Conservation (phyloP, 2,113 vertebrate genomes). For the Gallinago paraguaiae region DNA sequence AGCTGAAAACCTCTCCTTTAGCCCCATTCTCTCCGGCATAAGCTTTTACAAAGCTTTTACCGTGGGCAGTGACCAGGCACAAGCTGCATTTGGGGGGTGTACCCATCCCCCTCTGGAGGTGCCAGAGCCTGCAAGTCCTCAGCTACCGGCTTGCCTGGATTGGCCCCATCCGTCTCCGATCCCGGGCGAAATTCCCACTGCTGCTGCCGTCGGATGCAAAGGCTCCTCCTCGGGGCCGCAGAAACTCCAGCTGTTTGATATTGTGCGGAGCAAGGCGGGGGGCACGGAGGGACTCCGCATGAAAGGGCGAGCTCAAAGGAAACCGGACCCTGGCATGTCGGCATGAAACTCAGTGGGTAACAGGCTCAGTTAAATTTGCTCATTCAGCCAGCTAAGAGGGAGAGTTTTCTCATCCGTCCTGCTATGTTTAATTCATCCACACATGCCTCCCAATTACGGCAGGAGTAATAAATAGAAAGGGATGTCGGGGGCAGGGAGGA, state of each 20-base stretch:
- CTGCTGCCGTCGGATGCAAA: slow-evolving; percentile 32
- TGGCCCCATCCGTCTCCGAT: neutral
- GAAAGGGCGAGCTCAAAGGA: slow-evolving; percentile 78
- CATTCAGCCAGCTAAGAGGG: slow-evolving; percentile 76
- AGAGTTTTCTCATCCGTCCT: slow-evolving; percentile 75
- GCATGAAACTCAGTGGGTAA: slow-evolving; percentile 76
- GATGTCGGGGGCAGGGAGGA: neutral
- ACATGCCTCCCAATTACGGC: slow-evolving; percentile 58
- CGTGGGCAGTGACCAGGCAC: neutral
- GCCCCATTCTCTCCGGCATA: neutral
- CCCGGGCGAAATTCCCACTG: slow-evolving; percentile 31
- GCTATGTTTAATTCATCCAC: slow-evolving; percentile 66
- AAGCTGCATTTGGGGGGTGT: neutral
- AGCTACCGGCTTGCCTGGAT: neutral
- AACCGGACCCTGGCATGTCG: slow-evolving; percentile 71
- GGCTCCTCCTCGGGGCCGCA: slow-evolving; percentile 32
- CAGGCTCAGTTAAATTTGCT: slow-evolving; percentile 79
- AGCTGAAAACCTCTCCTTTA: neutral
- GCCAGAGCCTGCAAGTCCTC: neutral
- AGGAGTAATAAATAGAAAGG: slow-evolving; percentile 50
- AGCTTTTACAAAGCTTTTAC: neutral
- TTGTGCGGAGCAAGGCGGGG: slow-evolving; percentile 70
- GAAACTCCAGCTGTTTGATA: slow-evolving; percentile 81
- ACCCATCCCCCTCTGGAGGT: neutral
- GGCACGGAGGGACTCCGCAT: slow-evolving; percentile 71